Conservation (phyloP, 1,140 invertebrate species). For the Nixonia krombeini region DNA sequence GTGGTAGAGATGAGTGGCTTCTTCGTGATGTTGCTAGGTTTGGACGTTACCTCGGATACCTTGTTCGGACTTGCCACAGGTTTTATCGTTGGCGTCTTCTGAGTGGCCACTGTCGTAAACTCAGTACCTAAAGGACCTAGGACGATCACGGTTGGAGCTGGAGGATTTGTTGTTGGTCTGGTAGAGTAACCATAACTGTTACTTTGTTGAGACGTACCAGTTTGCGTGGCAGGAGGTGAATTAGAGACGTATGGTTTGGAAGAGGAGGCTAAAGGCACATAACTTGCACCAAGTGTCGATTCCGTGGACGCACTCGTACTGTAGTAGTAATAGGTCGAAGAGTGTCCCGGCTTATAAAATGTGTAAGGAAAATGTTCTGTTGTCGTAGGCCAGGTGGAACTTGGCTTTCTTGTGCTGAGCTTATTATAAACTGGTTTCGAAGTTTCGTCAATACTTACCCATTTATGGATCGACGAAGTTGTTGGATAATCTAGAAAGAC, state of each 20-base stretch:
- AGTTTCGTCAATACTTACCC: slow-evolving; percentile 70
- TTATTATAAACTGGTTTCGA: slow-evolving; percentile 43
- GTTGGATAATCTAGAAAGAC: slow-evolving; percentile 41
- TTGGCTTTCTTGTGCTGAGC: slow-evolving; percentile 37
- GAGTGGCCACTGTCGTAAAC: slow-evolving; percentile 66
- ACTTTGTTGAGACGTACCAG: slow-evolving; percentile 36
- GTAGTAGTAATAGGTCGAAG: slow-evolving; percentile 64
- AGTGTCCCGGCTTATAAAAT: slow-evolving; percentile 56
- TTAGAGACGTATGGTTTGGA: slow-evolving; percentile 21
- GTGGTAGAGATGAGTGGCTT: slow-evolving; percentile 60
- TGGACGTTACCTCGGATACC: slow-evolving; percentile 52
- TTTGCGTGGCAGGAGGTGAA: slow-evolving; percentile 24
- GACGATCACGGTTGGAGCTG: slow-evolving; percentile 82
- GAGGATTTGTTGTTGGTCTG: slow-evolving; percentile 67
- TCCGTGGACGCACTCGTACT: slow-evolving; percentile 52
- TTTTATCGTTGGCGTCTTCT: slow-evolving; percentile 48
- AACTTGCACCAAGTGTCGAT: slow-evolving; percentile 25
- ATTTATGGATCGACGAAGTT: slow-evolving; percentile 68
- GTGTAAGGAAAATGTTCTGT: slow-evolving; percentile 57
- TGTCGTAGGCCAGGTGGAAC: slow-evolving; percentile 36
- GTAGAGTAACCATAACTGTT: slow-evolving; percentile 50
- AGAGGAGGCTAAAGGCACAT: slow-evolving; percentile 15
- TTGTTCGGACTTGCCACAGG: slow-evolving; percentile 29
- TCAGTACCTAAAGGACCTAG: slow-evolving; percentile 72
- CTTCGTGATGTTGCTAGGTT: slow-evolving; percentile 51